Base-by-base conservation (phyloP, 2,888 invertebrate species). In the Entomobrya proxima region DNA sequence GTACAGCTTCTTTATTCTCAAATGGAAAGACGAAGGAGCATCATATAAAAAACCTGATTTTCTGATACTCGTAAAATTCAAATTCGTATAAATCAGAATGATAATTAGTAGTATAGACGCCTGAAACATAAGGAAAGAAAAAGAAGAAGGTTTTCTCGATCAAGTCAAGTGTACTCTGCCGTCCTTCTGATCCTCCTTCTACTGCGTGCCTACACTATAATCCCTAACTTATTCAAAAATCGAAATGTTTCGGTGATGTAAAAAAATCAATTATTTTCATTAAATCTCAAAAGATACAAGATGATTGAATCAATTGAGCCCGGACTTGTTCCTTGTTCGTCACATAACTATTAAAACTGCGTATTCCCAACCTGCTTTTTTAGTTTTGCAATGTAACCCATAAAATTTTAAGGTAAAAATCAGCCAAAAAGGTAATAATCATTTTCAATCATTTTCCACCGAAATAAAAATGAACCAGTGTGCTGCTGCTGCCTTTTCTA, bases 211-310 rank as follows among this genome's bases (percentile, higher is more conserved):
- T 47, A 47, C 15, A 7, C n/a, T 37, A 37, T 7, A 37, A 15
- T 47, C 47, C 15, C 47, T 15, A n/a, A 35, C 61, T 35, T 35
- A 35, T 61, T 61, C 32, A 61, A 30, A 18, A 61, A 61, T 5
- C 37, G 18, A 64, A 78, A 78, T n/a, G n/a, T n/a, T n/a, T n/a
- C n/a, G n/a, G n/a, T n/a, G n/a, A n/a, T n/a, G n/a, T n/a, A 27
- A 50, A 79, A 80, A 44, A 80, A 52, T 80, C 72, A 80, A 80
- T 80, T 80, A 80, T 80, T 40, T 79, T 80, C 40, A 69, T 69
- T 69, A 69, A 64, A 64, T 44, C 69, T 55, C 24, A 18, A 55
- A 55, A 55, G 27, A 69, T 35, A 13, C 15, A 44, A 44, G 24
- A 69, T 30, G 69, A 69, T 69, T 44, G 44, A 47, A 69, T 69